Evolutionary conservation across 1,140 invertebrate genomes (phyloP).

Genomic region (Drosophila oshimai): DNA sequence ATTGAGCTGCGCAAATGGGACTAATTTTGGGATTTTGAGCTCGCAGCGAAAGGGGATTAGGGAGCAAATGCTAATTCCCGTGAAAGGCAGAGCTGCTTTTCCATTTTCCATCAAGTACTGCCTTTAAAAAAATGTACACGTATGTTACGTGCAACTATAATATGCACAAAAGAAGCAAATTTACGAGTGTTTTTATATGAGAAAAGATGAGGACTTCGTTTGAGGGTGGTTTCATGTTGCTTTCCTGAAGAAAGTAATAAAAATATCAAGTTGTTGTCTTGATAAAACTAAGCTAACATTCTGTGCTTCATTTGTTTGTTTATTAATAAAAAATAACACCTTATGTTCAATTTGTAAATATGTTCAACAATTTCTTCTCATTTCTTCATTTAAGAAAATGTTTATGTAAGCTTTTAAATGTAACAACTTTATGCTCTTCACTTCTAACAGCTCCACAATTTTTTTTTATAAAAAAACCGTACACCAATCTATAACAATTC

Average conservation of each 20-base stretch:
- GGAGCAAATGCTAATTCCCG: not conserved
- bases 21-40: not conserved
- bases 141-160: not conserved
- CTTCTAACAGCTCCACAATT: too few relatives aligned
- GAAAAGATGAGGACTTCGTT: not conserved
- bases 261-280: not conserved
- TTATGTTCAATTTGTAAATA: too few relatives aligned
- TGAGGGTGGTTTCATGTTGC: not conserved
- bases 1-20: not conserved
- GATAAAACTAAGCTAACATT: too few relatives aligned
- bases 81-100: not conserved
- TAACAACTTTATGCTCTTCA: too few relatives aligned
- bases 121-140: constrained; percentile 4
- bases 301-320: too few relatives aligned
- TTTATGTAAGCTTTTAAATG: too few relatives aligned
- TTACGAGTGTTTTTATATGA: not conserved
- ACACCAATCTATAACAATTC: not conserved
- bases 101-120: not conserved
- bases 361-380: too few relatives aligned
- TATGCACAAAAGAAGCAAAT: not conserved
- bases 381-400: too few relatives aligned
- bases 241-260: not conserved
- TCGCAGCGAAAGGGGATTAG: not conserved
- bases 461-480: not conserved
- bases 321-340: too few relatives aligned